A percentile compares a stretch with the other conserved stretches of the same genome.
Conservation (phyloP, 2,113 vertebrate genomes). For the Colaptes auratus region DNA sequence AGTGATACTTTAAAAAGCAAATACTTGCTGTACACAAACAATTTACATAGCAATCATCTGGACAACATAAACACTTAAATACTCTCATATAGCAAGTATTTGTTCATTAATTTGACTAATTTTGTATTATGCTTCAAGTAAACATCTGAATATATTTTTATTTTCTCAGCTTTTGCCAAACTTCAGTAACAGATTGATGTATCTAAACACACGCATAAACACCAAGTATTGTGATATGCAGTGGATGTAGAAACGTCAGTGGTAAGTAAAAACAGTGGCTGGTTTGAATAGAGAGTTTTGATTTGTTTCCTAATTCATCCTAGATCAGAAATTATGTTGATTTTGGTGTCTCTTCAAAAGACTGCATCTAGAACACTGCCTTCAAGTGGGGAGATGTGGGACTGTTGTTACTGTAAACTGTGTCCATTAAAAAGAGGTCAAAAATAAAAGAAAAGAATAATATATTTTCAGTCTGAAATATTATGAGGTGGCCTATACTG, state of each 20-base stretch:
- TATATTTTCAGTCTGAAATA: background rate
- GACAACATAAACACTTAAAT: slow-evolving; percentile 7
- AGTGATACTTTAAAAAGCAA: slow-evolving; percentile 1
- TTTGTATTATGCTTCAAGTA: background rate
- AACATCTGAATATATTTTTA: slow-evolving; percentile 1
- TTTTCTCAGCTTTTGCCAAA: background rate
- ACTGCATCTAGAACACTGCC: background rate
- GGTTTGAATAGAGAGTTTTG: background rate
- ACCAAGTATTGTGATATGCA: background rate
- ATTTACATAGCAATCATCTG: background rate
- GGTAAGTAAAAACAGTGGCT: background rate
- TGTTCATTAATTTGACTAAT: slow-evolving; percentile 14
- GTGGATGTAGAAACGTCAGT: background rate
- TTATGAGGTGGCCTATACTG: background rate
- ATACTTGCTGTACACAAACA: slow-evolving; percentile 5
- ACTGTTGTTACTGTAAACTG: background rate
- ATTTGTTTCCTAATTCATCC: background rate
- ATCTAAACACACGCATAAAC: background rate
- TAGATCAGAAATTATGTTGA: background rate
- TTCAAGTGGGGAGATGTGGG: background rate
- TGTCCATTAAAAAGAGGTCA: background rate
- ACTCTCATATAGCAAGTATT: slow-evolving; percentile 7
- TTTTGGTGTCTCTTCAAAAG: background rate
- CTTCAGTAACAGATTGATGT: background rate
- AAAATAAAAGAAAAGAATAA: background rate